Base-by-base conservation (phyloP, 2,888 invertebrate genomes). In the Hemithea aestivaria region DNA sequence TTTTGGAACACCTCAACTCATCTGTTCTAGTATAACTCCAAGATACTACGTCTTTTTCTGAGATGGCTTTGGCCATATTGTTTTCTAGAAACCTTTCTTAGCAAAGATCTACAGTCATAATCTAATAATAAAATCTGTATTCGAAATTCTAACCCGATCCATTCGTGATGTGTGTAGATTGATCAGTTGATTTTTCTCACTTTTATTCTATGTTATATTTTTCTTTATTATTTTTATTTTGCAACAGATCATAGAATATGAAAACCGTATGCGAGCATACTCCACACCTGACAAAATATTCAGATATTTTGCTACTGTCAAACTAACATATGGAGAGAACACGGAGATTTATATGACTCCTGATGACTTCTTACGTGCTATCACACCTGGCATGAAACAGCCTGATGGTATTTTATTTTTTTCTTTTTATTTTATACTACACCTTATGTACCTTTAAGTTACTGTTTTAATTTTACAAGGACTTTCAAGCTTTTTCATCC, bases 221-320 rank as follows among this genome's bases (percentile, higher is more conserved):
- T 28, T 27, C 8, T 45, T 44, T 27, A 45, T 45, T 40, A 35
- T 48, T 41, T 51, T 56, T 52, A 55, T 45, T 60, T 68, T 59
- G 69, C 65, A 48, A 48, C 89, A 98, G 97, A 97, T 99, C 61
- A 97, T 97, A 72, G 97, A 98, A 76, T 99, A 99, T 89, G 98
- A 99, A 87, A 98, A 99, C 87, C 92, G 98, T 69, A 94, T 99
- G 89, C 90, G 98, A 59, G 90, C 94, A 53, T 98, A 93, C 88
- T 98, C 98, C n/a, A 97, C 98, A 23, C 98, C 98, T 31, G 98
- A 99, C 85, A 99, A 99, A 90, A 97, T 99, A 75, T 99, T 99
- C 88, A 93, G 99, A 54, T 99, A 99, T 87, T 99, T 99, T 90
- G 98, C 98, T 27, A 98, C 98, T 10, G 91, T 98, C 58, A 95